Evolutionary conservation across 1,140 invertebrate genomes (phyloP).

Genomic region (Dendroctonus ponderosae): DNA sequence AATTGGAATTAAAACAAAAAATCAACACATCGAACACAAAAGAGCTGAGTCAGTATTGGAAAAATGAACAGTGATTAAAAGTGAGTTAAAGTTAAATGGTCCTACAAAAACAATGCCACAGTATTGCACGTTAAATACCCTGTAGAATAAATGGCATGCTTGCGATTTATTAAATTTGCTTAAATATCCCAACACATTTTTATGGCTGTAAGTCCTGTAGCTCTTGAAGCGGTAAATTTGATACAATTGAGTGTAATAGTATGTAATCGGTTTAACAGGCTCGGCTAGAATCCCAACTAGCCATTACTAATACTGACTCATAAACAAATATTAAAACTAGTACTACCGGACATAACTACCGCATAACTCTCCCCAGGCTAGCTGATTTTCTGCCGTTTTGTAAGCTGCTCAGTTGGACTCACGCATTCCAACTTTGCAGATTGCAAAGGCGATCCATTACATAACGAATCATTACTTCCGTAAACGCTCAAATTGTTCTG

Average conservation of each 20-base stretch:
- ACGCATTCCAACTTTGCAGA: constrained; percentile 44
- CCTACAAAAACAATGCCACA: too few species aligned
- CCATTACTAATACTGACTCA: constrained; percentile 4
- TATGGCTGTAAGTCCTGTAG: too few species aligned
- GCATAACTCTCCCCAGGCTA: constrained; percentile 40
- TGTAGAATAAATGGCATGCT: too few species aligned
- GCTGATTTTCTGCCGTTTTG: constrained; percentile 50
- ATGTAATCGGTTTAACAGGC: too few species aligned
- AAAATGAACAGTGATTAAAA: too few species aligned
- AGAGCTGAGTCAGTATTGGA: neutral
- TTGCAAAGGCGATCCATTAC: constrained; percentile 38
- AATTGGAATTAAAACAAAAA: constrained; percentile 1
- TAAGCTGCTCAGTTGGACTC: constrained; percentile 46
- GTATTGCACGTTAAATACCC: too few species aligned
- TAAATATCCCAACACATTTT: too few species aligned
- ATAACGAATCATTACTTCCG: constrained; percentile 38
- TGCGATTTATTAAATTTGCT: too few species aligned
- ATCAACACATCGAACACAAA: constrained; percentile 4
- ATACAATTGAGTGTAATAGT: too few species aligned
- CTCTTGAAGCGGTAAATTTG: too few species aligned
- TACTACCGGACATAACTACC: constrained; percentile 12
- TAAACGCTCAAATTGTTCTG: constrained; percentile 47
- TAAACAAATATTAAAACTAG: constrained; percentile 23
- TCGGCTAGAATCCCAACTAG: too few species aligned
- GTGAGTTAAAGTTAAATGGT: too few species aligned